Evolutionary conservation across 2,113 vertebrate genomes (phyloP), one percentile per base, ranked within the genome.

Genomic region (Galbula dea): DNA sequence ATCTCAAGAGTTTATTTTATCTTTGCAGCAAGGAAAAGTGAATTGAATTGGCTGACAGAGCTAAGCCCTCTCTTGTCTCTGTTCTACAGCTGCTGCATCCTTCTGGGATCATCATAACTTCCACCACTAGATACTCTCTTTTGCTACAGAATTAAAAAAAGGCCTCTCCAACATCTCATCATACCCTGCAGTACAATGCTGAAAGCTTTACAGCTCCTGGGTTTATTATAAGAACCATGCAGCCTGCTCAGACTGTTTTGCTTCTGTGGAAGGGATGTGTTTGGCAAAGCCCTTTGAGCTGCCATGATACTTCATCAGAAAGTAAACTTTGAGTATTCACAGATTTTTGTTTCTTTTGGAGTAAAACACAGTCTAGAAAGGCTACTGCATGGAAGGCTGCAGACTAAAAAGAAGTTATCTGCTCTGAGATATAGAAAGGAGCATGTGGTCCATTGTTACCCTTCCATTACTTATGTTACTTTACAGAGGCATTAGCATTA

Each of bases 1-100:
- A 96, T 96, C 95, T 96, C 94, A 87, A 91, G 94, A 82, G 91
- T 94, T 96, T 93, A 93, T 96, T 97, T 96, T 94, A 93, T 95
- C 91, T 88, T 66, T 93, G 82, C 86, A 94, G 93, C 87, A 95
- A 91, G 91, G 68, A 95, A 93, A 94, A 96, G 79, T 79, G 80
- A 96, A 93, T 86, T 81, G 92, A 95, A 94, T 76, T 88, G 91
- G 78, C 89, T 88, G 86, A 82, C 82, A 95, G 93, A 97, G 96
- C 82, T 87, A 91, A 88, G 79, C 69, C 65, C 65, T 76, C 77
- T 90, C 88, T 91, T 80, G 82, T 87, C 66, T 95, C 94, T 96
- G 89, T 69, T 87, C 83, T 90, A 86, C 91, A 94, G 92, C 92
- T 96, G 92, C 89, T 89, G 63, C 77, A 65, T 79, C 93, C 51